Conservation (phyloP, 2,113 vertebrate genomes). For the Microcebus murinus region DNA sequence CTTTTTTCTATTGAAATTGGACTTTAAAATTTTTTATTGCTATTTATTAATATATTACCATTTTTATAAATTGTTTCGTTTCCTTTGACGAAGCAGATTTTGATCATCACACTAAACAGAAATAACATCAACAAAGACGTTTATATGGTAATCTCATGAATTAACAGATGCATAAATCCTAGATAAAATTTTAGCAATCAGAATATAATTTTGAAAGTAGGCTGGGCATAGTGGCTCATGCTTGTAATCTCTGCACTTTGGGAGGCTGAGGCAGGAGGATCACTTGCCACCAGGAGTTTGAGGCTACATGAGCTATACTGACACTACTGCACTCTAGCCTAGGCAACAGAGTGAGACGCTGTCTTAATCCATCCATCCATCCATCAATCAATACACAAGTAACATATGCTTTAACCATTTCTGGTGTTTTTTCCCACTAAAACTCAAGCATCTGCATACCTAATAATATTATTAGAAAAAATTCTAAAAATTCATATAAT, state of each 20-base stretch:
- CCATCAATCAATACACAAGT: neutral
- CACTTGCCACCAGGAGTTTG: too few relatives aligned
- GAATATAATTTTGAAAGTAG: slow-evolving; percentile 28
- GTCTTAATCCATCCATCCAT: too few relatives aligned
- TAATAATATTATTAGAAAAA: slow-evolving; percentile 43
- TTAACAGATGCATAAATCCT: slow-evolving; percentile 1
- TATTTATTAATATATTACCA: neutral
- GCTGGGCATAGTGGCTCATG: neutral
- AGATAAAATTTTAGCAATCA: slow-evolving; percentile 2
- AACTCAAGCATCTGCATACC: slow-evolving; percentile 5
- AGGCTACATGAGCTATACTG: too few relatives aligned
- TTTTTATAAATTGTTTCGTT: neutral
- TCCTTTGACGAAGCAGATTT: slow-evolving; percentile 14
- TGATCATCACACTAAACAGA: neutral
- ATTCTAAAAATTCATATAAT: slow-evolving; percentile 38
- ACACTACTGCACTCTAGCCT: too few relatives aligned
- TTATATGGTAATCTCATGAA: neutral
- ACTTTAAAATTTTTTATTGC: neutral
- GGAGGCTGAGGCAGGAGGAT: too few relatives aligned
- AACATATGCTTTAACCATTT: neutral
- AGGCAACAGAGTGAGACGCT: too few relatives aligned
- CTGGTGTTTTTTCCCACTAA: neutral
- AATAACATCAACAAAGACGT: neutral
- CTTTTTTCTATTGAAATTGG: neutral
- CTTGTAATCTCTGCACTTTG: too few relatives aligned